phyloP scores from a whole-genome alignment of 1,140 invertebrate species.

The Philopotamus ludificatus region DNA sequence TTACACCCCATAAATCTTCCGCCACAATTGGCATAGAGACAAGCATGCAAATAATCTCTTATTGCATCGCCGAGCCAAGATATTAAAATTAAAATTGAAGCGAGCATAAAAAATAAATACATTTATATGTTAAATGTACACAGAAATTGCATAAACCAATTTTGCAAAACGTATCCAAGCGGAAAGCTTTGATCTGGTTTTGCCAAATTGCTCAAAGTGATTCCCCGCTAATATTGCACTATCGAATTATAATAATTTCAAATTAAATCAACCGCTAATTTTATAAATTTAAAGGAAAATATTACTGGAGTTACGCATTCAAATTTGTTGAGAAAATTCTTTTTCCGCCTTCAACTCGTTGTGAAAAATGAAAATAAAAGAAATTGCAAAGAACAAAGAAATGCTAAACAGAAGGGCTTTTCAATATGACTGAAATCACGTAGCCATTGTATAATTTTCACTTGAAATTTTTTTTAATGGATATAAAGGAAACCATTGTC shows the following conservation, averaged over 20 bases:
- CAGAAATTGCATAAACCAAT: no score
- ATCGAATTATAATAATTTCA: not conserved
- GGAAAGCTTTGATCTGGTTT: constrained; percentile 4
- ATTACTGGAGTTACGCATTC: not conserved
- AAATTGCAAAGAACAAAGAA: not conserved
- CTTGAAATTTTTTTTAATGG: constrained; percentile 2
- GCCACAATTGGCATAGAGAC: constrained; percentile 5
- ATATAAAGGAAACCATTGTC: not conserved
- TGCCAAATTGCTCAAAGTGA: constrained; percentile 23
- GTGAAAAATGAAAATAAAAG: not conserved
- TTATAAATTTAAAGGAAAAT: not conserved
- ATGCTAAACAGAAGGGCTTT: not conserved
- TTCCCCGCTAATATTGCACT: not conserved
- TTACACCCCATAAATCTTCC: constrained; percentile 6
- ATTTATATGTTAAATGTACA: no score
- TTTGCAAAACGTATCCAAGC: not conserved
- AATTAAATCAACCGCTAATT: not conserved
- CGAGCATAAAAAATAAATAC: no score
- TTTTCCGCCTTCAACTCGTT: not conserved
- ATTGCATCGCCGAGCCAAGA: not conserved
- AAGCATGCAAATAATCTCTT: constrained; percentile 1
- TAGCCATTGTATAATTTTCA: constrained; percentile 3
- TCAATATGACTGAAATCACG: not conserved
- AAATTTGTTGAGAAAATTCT: not conserved
- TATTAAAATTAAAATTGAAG: no score